Evolutionary conservation across 2,888 invertebrate species (phyloP), one percentile per base, ranked within the genome.

Genomic region (Tortricodes alternella): DNA sequence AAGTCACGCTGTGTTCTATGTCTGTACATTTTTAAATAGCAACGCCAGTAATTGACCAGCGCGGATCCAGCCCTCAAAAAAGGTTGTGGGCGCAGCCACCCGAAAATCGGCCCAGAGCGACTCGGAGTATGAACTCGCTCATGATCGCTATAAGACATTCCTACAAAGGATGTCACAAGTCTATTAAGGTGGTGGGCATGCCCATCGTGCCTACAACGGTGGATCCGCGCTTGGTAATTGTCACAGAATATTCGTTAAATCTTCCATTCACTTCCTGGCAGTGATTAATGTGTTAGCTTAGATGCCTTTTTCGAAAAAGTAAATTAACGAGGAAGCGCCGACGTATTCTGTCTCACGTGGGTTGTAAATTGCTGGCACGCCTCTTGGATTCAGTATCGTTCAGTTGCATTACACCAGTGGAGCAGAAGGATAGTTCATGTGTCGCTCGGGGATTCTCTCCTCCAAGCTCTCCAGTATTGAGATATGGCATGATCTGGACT

Each of bases 211-310:
- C n/a, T n/a, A n/a, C n/a, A n/a, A n/a, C n/a, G n/a, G n/a, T n/a
- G n/a, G n/a, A n/a, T n/a, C n/a, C n/a, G n/a, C n/a, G n/a, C n/a
- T n/a, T 21, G 3, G 21, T 4, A 21, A 21, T 3, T 21, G 6
- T 6, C 3, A 21, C 21, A 19, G 16, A 18, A 37, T 18, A 16
- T 18, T 18, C 18, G 3, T 5, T 41, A 13, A 24, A 15, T 24
- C 9, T 53, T 16, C 16, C 15, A 53, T 32, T 46, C 32, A 32
- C 16, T 15, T 13, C 16, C 11, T 41, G 24, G 37, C 37, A 23
- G 29, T 53, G 53, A 53, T 53, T 29, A 38, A 53, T 38, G 46
- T 41, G 39, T 46, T 53, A 24, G 15, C 46, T 29, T 11, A 15
- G 41, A 51, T 51, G 39, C 16, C 16, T 5, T 11, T 21, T n/a